phyloP scores from a whole-genome alignment of 1,140 invertebrate genomes.

The Caenorhabditis remanei region DNA sequence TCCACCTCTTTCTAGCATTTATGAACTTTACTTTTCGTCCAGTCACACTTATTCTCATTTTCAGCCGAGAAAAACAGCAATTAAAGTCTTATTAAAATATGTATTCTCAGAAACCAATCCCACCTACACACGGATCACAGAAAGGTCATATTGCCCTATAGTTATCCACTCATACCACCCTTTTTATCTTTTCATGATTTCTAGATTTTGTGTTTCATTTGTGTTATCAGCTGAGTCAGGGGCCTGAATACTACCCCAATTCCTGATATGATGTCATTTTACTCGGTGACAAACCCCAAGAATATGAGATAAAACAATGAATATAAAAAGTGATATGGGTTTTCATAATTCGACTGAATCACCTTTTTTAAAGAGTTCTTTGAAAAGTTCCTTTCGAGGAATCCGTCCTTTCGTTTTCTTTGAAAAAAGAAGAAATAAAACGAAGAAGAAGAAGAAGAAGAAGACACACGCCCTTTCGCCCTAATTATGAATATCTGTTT shows the following conservation, averaged over 20 bases:
- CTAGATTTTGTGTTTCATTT: background rate
- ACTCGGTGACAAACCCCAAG: background rate
- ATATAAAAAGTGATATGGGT: slow-evolving; percentile 26
- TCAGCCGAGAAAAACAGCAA: background rate
- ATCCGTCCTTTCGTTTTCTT: background rate
- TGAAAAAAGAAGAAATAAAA: background rate
- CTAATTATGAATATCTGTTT: slow-evolving; percentile 47
- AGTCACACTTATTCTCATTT: too few species aligned
- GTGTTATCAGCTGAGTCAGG: slow-evolving; percentile 29
- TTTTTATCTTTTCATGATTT: slow-evolving; percentile 8
- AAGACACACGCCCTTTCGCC: background rate
- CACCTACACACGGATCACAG: background rate
- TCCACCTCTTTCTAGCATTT: background rate
- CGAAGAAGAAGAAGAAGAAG: background rate
- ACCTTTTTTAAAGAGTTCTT: slow-evolving; percentile 6
- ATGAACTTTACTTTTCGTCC: too few species aligned
- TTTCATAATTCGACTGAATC: slow-evolving; percentile 11
- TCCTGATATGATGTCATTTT: slow-evolving; percentile 38
- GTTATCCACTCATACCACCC: background rate
- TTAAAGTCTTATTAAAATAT: background rate
- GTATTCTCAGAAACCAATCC: background rate
- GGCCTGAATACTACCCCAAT: background rate
- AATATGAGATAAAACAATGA: slow-evolving; percentile 12
- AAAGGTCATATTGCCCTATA: background rate
- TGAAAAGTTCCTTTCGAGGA: slow-evolving; percentile 9